A percentile compares a stretch with the other conserved stretches of the same genome.
Conservation (phyloP, 2,797 vertebrate species). For the Malacoctenus gilli region DNA sequence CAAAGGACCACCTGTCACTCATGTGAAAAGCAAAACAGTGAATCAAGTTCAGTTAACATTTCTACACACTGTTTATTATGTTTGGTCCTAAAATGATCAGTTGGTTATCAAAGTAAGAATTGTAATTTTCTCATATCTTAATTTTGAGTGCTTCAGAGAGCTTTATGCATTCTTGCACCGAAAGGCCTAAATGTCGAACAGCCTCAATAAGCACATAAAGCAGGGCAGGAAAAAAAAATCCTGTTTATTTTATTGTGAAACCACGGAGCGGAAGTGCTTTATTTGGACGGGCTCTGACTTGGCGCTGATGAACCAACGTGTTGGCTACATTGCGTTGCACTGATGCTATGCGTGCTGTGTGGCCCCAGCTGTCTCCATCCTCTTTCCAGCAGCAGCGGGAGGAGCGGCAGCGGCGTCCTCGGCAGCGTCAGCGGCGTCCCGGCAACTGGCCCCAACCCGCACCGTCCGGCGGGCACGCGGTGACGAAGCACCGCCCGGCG, state of each 20-base stretch:
- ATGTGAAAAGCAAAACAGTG: no score
- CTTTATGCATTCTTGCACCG: no score
- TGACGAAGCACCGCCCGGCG: slow-evolving; percentile 59
- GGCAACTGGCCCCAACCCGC: not conserved
- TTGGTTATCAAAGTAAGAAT: no score
- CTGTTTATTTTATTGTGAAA: slow-evolving; percentile 58
- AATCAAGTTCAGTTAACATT: no score
- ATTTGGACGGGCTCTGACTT: slow-evolving; percentile 3
- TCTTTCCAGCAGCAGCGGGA: slow-evolving; percentile 9
- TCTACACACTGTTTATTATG: no score
- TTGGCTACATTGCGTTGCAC: slow-evolving; percentile 39
- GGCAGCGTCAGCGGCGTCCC: slow-evolving; percentile 13
- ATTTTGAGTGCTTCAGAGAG: no score
- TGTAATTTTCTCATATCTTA: no score
- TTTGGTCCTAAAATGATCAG: no score
- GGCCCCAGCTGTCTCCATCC: slow-evolving; percentile 46
- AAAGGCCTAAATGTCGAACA: no score
- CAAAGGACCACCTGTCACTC: no score
- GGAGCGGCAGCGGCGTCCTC: not conserved
- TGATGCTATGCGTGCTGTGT: slow-evolving; percentile 56
- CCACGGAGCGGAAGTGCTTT: slow-evolving; percentile 8
- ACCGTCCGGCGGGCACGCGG: slow-evolving; percentile 24
- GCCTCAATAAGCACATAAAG: no score
- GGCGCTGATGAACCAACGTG: slow-evolving; percentile 45
- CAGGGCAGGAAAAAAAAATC: no score